Evolutionary conservation across 2,113 vertebrate species (phyloP), one percentile per base, ranked within the genome.

Genomic region (Cyprinus carpio): DNA sequence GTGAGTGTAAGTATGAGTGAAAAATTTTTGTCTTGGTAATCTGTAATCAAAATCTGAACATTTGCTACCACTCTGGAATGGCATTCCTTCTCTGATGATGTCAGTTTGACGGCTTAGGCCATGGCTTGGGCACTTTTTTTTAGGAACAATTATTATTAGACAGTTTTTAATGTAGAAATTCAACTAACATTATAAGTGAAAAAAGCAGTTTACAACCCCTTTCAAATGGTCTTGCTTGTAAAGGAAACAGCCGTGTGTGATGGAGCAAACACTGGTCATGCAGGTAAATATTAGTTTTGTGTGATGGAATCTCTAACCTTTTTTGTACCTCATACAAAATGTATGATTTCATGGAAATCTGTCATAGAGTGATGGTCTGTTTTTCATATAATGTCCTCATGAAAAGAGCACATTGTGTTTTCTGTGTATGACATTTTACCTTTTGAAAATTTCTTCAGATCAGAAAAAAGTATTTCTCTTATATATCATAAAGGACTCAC

Each of bases 241-340:
- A 40, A 27, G 34, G 8, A n/a, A 60, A 16, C 34, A 40, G 6
- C 11, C n/a, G 9, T 16, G 16, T 79, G 54, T 79, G 76, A 49
- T 12, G 13, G 12, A 49, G 46, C 40, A 43, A 43, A 40, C 60
- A 37, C 27, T 16, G 54, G 46, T 29, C 34, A 79, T 23, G 7
- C 8, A 18, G 40, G 82, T 80, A 83, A 79, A 84, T 74, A 79
- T 87, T 72, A 84, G 27, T 75, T 74, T 11, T 74, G 75, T 83
- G 81, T 83, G 74, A 87, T 87, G 69, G 37, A 79, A 83, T 78
- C 60, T 78, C 23, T 64, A 62, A 46, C 34, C 85, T 49, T 49
- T 49, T 51, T 20, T 72, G 69, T 37, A 46, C 49, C 49, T 37
- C 13, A 62, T 79, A n/a, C 18, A 86, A 71, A 79, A 83, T 62